Percentiles rank a stretch among this genome's conserved stretches.
Conservation (phyloP, 2,113 vertebrate species). For the Sphyrna mokarran region DNA sequence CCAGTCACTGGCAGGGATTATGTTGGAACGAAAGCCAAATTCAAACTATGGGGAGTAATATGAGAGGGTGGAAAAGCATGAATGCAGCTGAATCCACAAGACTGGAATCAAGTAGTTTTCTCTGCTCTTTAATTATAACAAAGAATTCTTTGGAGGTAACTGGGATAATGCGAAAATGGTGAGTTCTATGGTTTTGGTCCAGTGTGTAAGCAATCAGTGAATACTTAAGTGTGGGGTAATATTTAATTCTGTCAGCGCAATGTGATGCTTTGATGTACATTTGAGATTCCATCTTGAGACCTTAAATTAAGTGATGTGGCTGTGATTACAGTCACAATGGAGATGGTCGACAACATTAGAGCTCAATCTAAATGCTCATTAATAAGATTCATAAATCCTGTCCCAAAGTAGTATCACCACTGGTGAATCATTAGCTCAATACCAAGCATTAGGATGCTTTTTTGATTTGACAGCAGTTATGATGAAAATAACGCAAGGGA, state of each 20-base stretch:
- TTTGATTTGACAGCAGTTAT: not conserved
- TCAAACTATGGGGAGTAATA: constrained; percentile 42
- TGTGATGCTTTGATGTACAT: not conserved
- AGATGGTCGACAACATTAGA: not conserved
- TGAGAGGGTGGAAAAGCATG: constrained; percentile 44
- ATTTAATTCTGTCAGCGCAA: not conserved
- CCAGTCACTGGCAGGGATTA: constrained; percentile 45
- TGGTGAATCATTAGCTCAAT: not conserved
- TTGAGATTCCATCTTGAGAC: constrained; percentile 2
- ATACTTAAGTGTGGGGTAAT: not conserved
- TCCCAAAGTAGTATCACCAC: not conserved
- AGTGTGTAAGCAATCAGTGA: not conserved
- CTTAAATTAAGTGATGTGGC: not conserved
- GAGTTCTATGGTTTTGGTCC: not conserved
- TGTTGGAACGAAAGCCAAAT: constrained; percentile 43
- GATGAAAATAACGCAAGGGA: not conserved
- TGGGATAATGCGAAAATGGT: not conserved
- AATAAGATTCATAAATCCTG: not conserved
- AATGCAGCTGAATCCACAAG: constrained; percentile 41
- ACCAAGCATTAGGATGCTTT: not conserved
- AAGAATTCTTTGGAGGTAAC: constrained; percentile 39
- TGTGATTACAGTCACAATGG: not conserved
- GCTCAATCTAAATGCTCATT: constrained; percentile 16
- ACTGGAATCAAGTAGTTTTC: constrained; percentile 42
- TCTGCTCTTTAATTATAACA: constrained; percentile 42